Evolutionary conservation across 2,797 vertebrate species (phyloP), one percentile per base, ranked within the genome.

Genomic region (Galaxias olidus): DNA sequence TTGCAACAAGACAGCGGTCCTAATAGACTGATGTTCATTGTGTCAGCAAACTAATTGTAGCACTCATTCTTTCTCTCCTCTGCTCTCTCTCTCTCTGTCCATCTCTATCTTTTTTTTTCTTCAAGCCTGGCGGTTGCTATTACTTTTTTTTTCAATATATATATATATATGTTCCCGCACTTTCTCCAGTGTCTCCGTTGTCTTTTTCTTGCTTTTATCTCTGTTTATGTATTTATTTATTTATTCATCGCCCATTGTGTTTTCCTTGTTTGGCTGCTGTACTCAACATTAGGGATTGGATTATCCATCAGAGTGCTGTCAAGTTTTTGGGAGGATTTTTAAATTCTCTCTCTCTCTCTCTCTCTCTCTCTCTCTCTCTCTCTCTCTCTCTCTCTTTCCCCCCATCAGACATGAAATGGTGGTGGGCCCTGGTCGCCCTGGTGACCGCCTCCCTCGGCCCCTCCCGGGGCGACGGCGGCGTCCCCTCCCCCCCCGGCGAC

Each of bases 381-480:
- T 58, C 57, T 63, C 20, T 74, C 64, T 82, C 73, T 82, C 9
- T 60, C 40, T 69, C 20, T 54, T n/a, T 65, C 51, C 72, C 44
- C 63, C 46, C 46, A 0, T 0, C 75, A 91, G 88, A 80, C 68
- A 92, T 91, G 90, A 84, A 71, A 73, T 65, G 74, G 73, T 63
- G 82, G 79, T 76, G 79, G 86, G 65, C 75, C 63, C 72, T 85
- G 50, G 65, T 75, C 9, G 15, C 80, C 55, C 4, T 88, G 71
- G 68, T 74, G n/a, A 71, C 78, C 14, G 0, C 76, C 5, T 63
- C 46, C 78, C 47, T 86, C n/a, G 13, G 44, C 68, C 61, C 58
- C 47, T 77, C 76, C 19, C 6, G n/a, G 1, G 47, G 60, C 13
- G 54, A 68, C 15, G 61, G 61, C 14, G 42, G 48, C 20, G 10